Percentiles rank a stretch among this genome's conserved stretches.
phyloP scores from a whole-genome alignment of 2,797 vertebrate species.

The Chromobotia macracanthus region DNA sequence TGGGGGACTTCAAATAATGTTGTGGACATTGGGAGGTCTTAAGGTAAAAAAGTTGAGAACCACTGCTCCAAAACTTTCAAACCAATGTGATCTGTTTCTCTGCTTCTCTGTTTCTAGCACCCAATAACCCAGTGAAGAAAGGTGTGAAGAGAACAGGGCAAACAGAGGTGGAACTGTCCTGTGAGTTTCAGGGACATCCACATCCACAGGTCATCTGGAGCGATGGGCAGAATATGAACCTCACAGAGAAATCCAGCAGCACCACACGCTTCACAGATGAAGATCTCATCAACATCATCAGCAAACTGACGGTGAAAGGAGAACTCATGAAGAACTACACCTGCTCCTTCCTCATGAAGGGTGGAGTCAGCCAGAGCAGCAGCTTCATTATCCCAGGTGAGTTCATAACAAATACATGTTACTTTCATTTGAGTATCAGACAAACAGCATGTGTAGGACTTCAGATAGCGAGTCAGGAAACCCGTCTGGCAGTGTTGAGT shows the following conservation, averaged over 20 bases:
- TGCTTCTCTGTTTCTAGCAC: constrained; percentile 63
- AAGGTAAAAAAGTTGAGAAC: not conserved
- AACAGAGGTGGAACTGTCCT: constrained; percentile 72
- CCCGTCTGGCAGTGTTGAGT: no score
- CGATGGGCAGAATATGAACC: constrained; percentile 48
- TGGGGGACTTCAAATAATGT: no score
- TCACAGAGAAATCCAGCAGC: constrained; percentile 65
- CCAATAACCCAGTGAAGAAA: constrained; percentile 67
- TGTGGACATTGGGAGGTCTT: no score
- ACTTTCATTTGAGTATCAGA: not conserved
- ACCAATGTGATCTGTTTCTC: not conserved
- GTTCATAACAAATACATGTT: not conserved
- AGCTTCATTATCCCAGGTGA: constrained; percentile 85
- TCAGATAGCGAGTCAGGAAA: not conserved
- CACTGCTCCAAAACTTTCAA: not conserved
- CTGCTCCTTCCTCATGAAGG: constrained; percentile 77
- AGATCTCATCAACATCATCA: constrained; percentile 78
- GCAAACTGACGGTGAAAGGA: constrained; percentile 73
- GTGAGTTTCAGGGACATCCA: constrained; percentile 85
- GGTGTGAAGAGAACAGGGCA: constrained; percentile 49
- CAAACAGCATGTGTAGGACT: not conserved
- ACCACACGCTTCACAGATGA: constrained; percentile 65
- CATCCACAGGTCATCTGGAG: constrained; percentile 79
- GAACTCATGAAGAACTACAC: constrained; percentile 77
- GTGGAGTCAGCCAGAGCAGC: constrained; percentile 62